Evolutionary conservation across 2,888 invertebrate genomes (phyloP), one percentile per base, ranked within the genome.

Genomic region (Rhogogaster chlorosoma): DNA sequence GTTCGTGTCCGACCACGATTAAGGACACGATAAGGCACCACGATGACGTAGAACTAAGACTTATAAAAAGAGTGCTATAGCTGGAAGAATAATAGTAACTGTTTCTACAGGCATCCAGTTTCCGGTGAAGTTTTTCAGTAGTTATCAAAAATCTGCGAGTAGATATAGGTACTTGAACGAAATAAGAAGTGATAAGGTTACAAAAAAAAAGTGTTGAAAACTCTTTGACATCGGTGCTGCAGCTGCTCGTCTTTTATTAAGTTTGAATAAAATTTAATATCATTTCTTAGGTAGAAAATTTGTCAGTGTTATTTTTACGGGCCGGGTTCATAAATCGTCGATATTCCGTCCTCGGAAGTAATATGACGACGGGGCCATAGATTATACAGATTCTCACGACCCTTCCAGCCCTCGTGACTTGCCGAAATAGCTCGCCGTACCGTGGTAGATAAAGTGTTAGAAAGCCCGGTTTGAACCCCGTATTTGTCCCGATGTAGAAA

Each of bases 271-370:
- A 36, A 70, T 70, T 70, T 36, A 70, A 61, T 36, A 70, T 70
- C 36, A 18, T 36, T 70, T 70, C 12, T 70, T 29, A 70, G 70
- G 36, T 70, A 6, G 36, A 70, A 70, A 70, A 70, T 70, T 70
- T 36, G 32, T 32, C 70, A 70, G 29, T 70, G 70, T 70, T 70
- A 70, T 70, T 70, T 70, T 36, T 70, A 70, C 70, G 32, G 70
- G n/a, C 18, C 7, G n/a, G 32, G 70, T 70, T 36, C 70, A 70
- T 70, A 70, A 70, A 70, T 70, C 70, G 32, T 70, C 70, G 70
- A 70, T 70, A 70, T 70, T 70, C 61, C 32, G 70, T 70, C 32
- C 70, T 70, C 36, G 32, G 70, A 70, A 70, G 70, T 70, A 29
- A 70, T 70, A 70, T 36, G 70, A 70, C 70, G 36, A 18, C 70